Base-by-base conservation (phyloP, 2,113 vertebrate genomes). In the Sapayoa aenigma region DNA sequence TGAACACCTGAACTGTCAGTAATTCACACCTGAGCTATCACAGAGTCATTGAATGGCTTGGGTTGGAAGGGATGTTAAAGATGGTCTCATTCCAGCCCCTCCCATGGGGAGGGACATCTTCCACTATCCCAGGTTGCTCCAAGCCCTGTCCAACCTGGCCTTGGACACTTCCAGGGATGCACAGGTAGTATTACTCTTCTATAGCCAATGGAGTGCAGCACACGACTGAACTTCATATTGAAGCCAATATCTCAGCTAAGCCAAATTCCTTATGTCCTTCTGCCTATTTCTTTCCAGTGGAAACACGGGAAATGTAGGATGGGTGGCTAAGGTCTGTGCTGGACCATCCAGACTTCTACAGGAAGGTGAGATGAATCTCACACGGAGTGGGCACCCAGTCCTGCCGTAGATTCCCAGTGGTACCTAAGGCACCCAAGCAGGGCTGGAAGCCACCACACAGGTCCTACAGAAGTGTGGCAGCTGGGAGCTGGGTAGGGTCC, bases 131-230 rank as follows among this genome's bases (percentile, higher is more conserved):
- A 55, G n/a, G 24, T 0, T 76, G 41, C 25, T 83, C 47, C 71
- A 53, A 55, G 21, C 30, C 14, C n/a, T 0, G 0, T 41, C 53
- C 87, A 82, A 0, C 62, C 62, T 68, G 53, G 53, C 11, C 0
- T 22, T 68, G 78, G 30, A 4, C 55, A 31, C 30, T 75, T 1
- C 21, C 62, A 75, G 69, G 39, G 39, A 39, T 46, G 33, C 39
- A 37, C 59, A 58, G 25, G 18, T 1, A 49, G 4, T 9, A 3
- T 60, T 20, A 17, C 1, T 5, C 23, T 75, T 31, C 1, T 23
- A 33, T 18, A 77, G 23, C 16, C 14, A 9, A 19, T 6, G 12
- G 24, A 67, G 25, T 46, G 69, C 47, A 73, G 50, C 49, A 56
- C 19, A 33, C 14, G 23, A 39, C 35, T 35, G 52, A 59, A 39